Percentiles rank a stretch among this genome's conserved stretches.
These are phyloP conservation scores for Artibeus jamaicensis DNA, from an alignment of 2,797 vertebrate species.

Conservation along the genomic window DNA sequence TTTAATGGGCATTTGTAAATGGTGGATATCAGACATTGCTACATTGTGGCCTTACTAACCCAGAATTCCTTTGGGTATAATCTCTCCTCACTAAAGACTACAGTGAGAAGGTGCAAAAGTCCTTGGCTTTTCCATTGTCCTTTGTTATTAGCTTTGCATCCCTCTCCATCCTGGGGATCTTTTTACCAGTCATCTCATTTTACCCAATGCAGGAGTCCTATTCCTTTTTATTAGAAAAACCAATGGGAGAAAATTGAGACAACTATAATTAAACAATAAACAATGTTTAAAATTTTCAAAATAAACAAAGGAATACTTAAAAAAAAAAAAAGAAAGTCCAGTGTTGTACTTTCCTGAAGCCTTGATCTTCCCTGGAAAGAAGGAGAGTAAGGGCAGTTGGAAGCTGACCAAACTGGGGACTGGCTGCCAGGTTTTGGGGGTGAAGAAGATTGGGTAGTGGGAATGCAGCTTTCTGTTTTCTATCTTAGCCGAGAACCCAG, in stretches of 20 bases:
- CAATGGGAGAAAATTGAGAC: too few species aligned
- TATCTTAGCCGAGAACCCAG: not conserved
- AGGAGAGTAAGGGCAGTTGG: not conserved
- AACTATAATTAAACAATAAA: too few species aligned
- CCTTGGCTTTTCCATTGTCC: not conserved
- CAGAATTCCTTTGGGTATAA: not conserved
- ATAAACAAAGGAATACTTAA: too few species aligned
- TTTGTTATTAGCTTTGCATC: not conserved
- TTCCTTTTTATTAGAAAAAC: constrained; percentile 19
- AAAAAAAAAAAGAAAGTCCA: not conserved
- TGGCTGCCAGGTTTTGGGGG: not conserved
- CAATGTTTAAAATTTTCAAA: too few species aligned
- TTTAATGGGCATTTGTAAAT: constrained; percentile 10
- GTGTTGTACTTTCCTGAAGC: not conserved
- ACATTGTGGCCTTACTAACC: not conserved
- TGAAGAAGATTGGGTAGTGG: not conserved
- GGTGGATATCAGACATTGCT: not conserved
- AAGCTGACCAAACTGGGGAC: not conserved
- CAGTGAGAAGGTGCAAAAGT: constrained; percentile 4
- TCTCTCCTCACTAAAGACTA: constrained; percentile 8
- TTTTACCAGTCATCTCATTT: constrained; percentile 39
- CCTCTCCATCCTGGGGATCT: not conserved
- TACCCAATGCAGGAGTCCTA: not conserved
- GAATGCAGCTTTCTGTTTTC: not conserved
- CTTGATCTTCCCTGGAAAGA: not conserved